Base-by-base conservation (phyloP, 2,113 vertebrate genomes). In the Heterochromis multidens region DNA sequence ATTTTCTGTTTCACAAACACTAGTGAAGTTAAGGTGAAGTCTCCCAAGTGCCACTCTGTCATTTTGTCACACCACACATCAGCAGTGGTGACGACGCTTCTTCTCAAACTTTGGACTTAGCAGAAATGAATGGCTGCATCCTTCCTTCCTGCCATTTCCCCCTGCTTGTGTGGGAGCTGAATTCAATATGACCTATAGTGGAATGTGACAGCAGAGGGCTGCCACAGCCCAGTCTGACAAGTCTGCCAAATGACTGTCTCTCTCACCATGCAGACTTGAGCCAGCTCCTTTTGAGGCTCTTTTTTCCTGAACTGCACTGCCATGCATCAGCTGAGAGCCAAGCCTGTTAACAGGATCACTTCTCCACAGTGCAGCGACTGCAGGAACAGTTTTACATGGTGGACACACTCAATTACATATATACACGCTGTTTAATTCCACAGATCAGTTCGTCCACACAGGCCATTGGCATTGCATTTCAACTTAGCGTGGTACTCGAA, bases 181-280 rank as follows among this genome's bases (percentile, higher is more conserved):
- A 83, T 88, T 84, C 27, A 84, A 25, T 57, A 37, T 83, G 85
- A 91, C 83, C 80, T 88, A 82, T 79, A 52, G 52, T 84, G 74
- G 81, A 77, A 87, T 89, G 84, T 83, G 88, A 83, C 43, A 49
- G 83, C 59, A 29, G 85, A 88, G 77, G 56, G 35, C 62, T 90
- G 80, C 81, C 85, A 88, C 85, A 89, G 78, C 31, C 29, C 60
- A 4, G 49, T 25, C 52, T 79, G 87, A 84, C 77, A 81, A 79
- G 61, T 83, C 79, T 63, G 72, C 67, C 90, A 58, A 84, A 82
- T 59, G 81, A 79, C 76, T 77, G 56, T 19, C 46, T 59, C 59
- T 61, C 79, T 77, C 59, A 21, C 74, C 37, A 12, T 78, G 52
- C 19, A 11, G 7, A 43, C 70, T 74, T 54, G 70, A 74, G 70